A percentile compares a stretch with the other conserved stretches of the same genome.
Conservation (phyloP, 2,113 vertebrate species). For the Cheilinus undulatus region DNA sequence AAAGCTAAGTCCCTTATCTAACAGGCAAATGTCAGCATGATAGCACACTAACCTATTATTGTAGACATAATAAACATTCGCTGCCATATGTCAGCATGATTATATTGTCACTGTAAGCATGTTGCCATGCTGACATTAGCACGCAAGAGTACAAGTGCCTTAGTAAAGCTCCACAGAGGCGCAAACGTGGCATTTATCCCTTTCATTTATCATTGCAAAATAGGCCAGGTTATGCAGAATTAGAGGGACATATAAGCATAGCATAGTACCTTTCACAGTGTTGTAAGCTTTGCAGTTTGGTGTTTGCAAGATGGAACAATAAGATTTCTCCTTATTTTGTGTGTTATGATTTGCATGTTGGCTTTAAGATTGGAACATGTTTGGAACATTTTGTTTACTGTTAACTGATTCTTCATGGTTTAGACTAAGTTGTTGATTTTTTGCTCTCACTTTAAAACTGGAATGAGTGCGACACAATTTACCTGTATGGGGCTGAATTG, state of each 20-base stretch:
- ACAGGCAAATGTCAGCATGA: not conserved
- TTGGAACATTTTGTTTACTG: not conserved
- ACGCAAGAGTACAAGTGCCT: not conserved
- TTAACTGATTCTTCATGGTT: not conserved
- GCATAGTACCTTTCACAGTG: no score
- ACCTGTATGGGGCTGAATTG: no score
- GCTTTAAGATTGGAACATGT: not conserved
- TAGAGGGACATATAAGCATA: no score
- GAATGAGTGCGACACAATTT: not conserved
- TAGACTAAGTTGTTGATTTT: not conserved
- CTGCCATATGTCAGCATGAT: not conserved
- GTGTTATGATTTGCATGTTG: not conserved
- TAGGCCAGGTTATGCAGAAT: not conserved
- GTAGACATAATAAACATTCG: not conserved
- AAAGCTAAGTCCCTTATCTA: not conserved
- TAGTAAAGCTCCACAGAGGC: constrained; percentile 6
- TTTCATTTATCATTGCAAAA: no score
- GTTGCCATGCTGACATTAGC: constrained; percentile 1
- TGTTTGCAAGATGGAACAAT: constrained; percentile 13
- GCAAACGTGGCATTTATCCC: not conserved
- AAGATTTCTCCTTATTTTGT: not conserved
- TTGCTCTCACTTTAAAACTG: not conserved
- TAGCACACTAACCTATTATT: not conserved
- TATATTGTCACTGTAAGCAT: not conserved
- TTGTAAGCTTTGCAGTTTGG: not conserved